phyloP scores from a whole-genome alignment of 2,113 vertebrate genomes.

The Sisor rabdophorus region DNA sequence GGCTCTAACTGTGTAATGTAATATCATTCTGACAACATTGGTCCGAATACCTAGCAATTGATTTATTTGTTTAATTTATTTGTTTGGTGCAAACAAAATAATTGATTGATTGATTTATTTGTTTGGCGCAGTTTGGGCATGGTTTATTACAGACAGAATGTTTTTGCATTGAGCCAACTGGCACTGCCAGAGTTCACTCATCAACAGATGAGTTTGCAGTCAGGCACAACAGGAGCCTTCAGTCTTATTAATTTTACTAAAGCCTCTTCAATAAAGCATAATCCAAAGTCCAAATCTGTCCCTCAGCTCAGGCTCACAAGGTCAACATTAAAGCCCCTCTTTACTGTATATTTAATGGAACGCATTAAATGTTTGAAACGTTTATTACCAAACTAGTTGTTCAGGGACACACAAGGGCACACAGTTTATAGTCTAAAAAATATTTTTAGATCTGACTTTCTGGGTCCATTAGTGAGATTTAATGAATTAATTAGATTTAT shows the following conservation, averaged over 20 bases:
- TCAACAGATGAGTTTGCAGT: slow-evolving; percentile 4
- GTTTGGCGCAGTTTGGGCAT: neutral
- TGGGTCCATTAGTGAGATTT: no score
- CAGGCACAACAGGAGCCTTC: neutral
- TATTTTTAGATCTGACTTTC: neutral
- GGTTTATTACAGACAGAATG: slow-evolving; percentile 5
- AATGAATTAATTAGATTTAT: neutral
- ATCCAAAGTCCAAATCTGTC: slow-evolving; percentile 12
- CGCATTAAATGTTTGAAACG: neutral
- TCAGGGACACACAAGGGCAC: neutral
- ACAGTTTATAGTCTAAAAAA: neutral
- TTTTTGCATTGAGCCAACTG: neutral
- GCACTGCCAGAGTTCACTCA: slow-evolving; percentile 28
- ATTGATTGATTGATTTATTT: neutral
- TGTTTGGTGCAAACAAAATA: neutral
- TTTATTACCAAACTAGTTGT: slow-evolving; percentile 14
- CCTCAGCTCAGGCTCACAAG: slow-evolving; percentile 2
- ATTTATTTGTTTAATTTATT: neutral
- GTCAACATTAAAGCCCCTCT: neutral
- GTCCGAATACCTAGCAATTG: neutral
- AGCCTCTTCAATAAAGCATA: slow-evolving; percentile 21
- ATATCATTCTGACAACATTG: neutral
- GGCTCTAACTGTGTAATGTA: slow-evolving; percentile 30
- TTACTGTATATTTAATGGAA: slow-evolving; percentile 1
- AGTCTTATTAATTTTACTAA: slow-evolving; percentile 22